Evolutionary conservation across 2,888 invertebrate species (phyloP), one percentile per base, ranked within the genome.

Genomic region (Drosophila neutralis): DNA sequence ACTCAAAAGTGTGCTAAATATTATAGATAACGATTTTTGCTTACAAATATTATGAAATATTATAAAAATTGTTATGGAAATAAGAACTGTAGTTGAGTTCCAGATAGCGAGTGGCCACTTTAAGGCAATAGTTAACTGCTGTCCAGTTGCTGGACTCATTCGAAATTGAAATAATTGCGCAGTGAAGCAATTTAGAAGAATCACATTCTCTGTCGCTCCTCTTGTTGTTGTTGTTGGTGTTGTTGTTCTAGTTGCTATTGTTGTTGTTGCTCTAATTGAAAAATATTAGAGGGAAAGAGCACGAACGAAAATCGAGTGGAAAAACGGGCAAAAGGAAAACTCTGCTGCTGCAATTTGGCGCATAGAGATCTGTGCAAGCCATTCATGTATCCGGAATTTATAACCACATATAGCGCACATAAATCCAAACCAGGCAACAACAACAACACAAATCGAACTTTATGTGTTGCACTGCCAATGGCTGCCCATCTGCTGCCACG

Each of bases 101-200:
- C n/a, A 18, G 10, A 4, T 31, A 42, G 51, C 51, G 11, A 7
- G 57, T 24, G 11, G 1, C 24, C 31, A 48, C 45, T 48, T 10
- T 53, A 52, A 42, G 27, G 56, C 53, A 29, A 33, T 64, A 21
- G 48, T 33, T 40, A 13, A 60, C 38, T 72, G 56, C 65, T 58
- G 53, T 49, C 48, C 65, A 68, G 67, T 73, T 64, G 71, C 68
- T 57, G 29, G 21, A 31, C 76, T 83, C 89, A 84, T 78, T 85
- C 83, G 76, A 83, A 91, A 90, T 90, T 90, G 91, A 91, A 91
- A 91, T 91, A 91, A 91, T 91, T 91, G 91, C 89, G 85, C 91
- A 91, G 78, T 91, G 90, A 91, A 92, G 91, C 91, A 91, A 92
- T 91, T 91, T 91, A 91, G 87, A 91, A 91, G 91, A 91, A 91